phyloP scores from a whole-genome alignment of 1,140 invertebrate genomes.

The Drosophila ananassae region DNA sequence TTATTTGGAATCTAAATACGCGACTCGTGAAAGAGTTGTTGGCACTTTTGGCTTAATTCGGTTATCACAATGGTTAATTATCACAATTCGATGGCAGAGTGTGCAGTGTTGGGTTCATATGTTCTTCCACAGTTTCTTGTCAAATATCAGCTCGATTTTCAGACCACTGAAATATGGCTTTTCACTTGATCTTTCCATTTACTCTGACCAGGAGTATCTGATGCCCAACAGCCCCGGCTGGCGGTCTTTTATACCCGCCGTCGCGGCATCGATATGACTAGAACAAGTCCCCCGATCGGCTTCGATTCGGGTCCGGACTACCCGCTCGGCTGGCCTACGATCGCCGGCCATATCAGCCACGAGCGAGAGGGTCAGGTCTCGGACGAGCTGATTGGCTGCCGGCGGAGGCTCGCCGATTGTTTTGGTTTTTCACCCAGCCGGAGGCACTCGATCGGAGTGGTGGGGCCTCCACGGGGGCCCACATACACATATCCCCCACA shows the following conservation, averaged over 20 bases:
- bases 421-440: slow-evolving; percentile 65
- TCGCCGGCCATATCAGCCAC: slow-evolving; percentile 14
- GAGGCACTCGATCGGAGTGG: background rate
- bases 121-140: slow-evolving; percentile 83
- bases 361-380: slow-evolving; percentile 59
- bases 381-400: slow-evolving; percentile 61
- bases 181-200: slow-evolving; percentile 84
- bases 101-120: slow-evolving; percentile 57
- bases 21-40: slow-evolving; percentile 24
- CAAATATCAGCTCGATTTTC: slow-evolving; percentile 77
- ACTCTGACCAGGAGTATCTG: slow-evolving; percentile 82
- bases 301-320: slow-evolving; percentile 10
- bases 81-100: slow-evolving; percentile 52
- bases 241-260: slow-evolving; percentile 72
- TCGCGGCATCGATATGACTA: slow-evolving; percentile 61
- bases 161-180: slow-evolving; percentile 82
- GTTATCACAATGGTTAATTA: slow-evolving; percentile 59
- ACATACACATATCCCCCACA: background rate
- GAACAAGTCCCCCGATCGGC: slow-evolving; percentile 56
- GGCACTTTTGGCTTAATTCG: slow-evolving; percentile 39
- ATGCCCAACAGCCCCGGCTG: slow-evolving; percentile 48
- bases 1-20: background rate
- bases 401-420: slow-evolving; percentile 75
- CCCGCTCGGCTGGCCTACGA: slow-evolving; percentile 1
- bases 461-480: background rate